Evolutionary conservation across 2,797 vertebrate species (phyloP).

Genomic region (Cyprinella venusta): DNA sequence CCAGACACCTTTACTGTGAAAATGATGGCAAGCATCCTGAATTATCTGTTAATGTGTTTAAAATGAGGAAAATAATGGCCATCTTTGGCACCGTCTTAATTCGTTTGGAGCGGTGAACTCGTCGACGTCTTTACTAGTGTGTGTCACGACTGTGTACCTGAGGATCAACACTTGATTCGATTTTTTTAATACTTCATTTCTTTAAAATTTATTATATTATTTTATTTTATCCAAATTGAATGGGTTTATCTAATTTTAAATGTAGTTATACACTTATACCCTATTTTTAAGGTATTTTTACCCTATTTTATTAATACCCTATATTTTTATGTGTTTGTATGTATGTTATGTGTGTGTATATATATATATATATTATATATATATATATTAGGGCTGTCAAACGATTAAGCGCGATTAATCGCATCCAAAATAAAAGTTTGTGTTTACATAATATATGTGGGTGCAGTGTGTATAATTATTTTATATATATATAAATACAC

Average conservation of each 20-base stretch:
- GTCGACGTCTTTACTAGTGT: background rate
- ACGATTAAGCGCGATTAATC: too few species aligned
- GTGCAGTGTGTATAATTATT: too few species aligned
- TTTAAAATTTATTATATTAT: background rate
- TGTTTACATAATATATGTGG: too few species aligned
- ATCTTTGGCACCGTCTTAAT: background rate
- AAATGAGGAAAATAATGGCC: background rate
- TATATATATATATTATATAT: too few species aligned
- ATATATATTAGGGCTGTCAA: too few species aligned
- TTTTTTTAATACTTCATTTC: background rate
- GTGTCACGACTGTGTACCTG: background rate
- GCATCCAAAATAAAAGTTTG: too few species aligned
- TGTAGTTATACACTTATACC: too few species aligned
- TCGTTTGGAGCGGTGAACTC: background rate
- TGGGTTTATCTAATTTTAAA: background rate
- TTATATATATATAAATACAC: too few species aligned
- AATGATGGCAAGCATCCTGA: background rate
- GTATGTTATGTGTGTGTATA: too few species aligned
- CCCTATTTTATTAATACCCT: too few species aligned
- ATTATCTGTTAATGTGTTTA: background rate
- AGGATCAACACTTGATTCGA: background rate
- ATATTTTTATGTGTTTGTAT: too few species aligned
- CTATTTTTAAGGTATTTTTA: too few species aligned
- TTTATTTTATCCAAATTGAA: background rate
- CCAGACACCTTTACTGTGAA: background rate